Evolutionary conservation across 2,888 invertebrate genomes (phyloP).

Genomic region (Caenorhabditis sinica): DNA sequence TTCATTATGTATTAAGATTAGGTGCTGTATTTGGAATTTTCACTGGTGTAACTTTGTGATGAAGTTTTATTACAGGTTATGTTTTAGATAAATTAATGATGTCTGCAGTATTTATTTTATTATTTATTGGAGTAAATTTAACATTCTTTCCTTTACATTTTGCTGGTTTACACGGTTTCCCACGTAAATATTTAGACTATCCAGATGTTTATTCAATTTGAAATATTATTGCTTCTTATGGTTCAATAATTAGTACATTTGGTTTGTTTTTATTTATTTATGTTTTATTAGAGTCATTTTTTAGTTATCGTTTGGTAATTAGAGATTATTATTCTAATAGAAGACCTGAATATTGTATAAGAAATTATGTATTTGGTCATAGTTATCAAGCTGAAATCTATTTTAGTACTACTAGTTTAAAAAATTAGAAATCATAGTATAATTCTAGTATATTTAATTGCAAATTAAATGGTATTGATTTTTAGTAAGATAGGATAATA

Average conservation of each 20-base stretch:
- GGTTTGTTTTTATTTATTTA: slow-evolving; percentile 87
- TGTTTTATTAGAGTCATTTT: slow-evolving; percentile 86
- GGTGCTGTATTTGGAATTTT: slow-evolving; percentile 91
- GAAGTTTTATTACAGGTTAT: slow-evolving; percentile 88
- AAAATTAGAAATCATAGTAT: slow-evolving; percentile 73
- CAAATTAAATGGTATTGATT: slow-evolving; percentile 74
- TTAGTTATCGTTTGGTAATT: slow-evolving; percentile 74
- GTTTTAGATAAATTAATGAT: slow-evolving; percentile 86
- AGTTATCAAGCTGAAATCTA: slow-evolving; percentile 75
- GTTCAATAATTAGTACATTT: slow-evolving; percentile 87
- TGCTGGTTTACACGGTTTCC: slow-evolving; percentile 88
- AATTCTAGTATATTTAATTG: slow-evolving; percentile 76
- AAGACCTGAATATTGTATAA: slow-evolving; percentile 71
- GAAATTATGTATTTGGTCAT: slow-evolving; percentile 76
- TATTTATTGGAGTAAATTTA: slow-evolving; percentile 90
- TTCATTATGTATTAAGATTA: slow-evolving; percentile 91
- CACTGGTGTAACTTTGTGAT: slow-evolving; percentile 89
- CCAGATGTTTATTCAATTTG: slow-evolving; percentile 88
- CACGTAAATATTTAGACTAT: slow-evolving; percentile 90
- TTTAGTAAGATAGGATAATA: slow-evolving; percentile 78
- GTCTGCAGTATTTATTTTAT: slow-evolving; percentile 88
- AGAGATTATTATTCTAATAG: slow-evolving; percentile 75
- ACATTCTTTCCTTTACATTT: slow-evolving; percentile 92
- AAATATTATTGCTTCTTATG: slow-evolving; percentile 88
- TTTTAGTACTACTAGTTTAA: slow-evolving; percentile 72